Base-by-base conservation (phyloP, 2,113 vertebrate species). In the Lota lota region DNA sequence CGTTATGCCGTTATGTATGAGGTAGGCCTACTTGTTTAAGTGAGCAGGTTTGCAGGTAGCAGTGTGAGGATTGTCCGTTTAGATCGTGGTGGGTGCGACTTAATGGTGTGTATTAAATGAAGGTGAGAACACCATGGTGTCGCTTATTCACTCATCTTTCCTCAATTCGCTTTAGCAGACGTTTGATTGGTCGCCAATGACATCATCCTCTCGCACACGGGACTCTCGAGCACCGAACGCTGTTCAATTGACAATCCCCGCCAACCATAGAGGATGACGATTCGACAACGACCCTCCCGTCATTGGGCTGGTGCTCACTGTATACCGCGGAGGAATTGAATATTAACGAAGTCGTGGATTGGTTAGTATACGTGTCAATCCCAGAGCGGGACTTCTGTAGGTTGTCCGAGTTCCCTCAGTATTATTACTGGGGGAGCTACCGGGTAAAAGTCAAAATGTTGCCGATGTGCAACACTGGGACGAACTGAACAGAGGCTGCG, bases 161-260 rank as follows among this genome's bases (percentile, higher is more conserved):
- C 64, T 28, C 36, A 14, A 78, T 66, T 63, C 54, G 86, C 82
- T 77, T 11, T 47, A 67, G 70, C 79, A 83, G 22, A 77, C 80
- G 77, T 83, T 83, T 91, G 88, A 97, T 97, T 96, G 95, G 95
- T 87, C 91, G 89, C 85, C 89, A 91, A 94, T 96, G 95, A 97
- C 95, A 94, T 98, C 95, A 95, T 96, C 93, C 90, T 78, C 78
- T 81, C 54, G 75, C 72, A 78, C 83, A 79, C 83, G 53, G 57
- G 61, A 73, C 73, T 64, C 78, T 68, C 56, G 7, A 33, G 33
- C 18, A n/a, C 76, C 15, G 56, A 79, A 86, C 77, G 40, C 82
- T 50, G 78, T 82, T 82, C 60, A 75, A 63, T 77, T 70, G 66
- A 67, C 86, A 76, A 67, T 40, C 85, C 80, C 47, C 40, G 58